Percentiles rank a stretch among this genome's conserved stretches.
Conservation (phyloP, 2,113 vertebrate species). For the Gorsachius goisagi region DNA sequence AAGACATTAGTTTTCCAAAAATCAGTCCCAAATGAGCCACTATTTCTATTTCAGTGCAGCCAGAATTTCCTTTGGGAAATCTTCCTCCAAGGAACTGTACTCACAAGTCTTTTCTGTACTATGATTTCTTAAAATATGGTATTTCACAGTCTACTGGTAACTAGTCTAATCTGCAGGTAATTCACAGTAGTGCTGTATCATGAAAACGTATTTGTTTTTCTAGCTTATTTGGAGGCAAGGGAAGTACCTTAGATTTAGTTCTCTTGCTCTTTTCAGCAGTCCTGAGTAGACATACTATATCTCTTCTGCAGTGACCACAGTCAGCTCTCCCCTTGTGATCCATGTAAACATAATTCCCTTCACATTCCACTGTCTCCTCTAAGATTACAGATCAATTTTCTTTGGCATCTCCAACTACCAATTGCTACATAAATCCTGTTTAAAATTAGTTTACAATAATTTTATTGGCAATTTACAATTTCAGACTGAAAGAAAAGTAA, state of each 20-base stretch:
- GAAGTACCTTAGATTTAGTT: neutral
- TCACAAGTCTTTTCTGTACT: neutral
- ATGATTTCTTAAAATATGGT: neutral
- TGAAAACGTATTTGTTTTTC: neutral
- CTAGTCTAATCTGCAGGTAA: neutral
- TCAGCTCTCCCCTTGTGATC: neutral
- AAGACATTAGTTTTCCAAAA: neutral
- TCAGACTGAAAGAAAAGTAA: neutral
- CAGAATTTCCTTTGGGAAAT: neutral
- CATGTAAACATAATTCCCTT: neutral
- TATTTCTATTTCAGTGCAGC: neutral
- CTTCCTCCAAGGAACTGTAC: neutral
- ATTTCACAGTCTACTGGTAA: neutral
- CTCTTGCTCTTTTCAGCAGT: neutral
- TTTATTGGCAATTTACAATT: constrained; percentile 19
- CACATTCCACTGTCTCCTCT: neutral
- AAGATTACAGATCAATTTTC: constrained; percentile 36
- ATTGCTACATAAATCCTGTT: neutral
- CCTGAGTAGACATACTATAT: neutral
- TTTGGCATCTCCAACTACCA: neutral
- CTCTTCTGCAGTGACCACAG: neutral
- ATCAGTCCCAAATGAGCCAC: neutral
- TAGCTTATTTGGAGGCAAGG: neutral
- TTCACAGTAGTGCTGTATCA: neutral
- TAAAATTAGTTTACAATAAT: neutral